Conservation (phyloP, 2,113 vertebrate genomes). For the Ailurus styani region DNA sequence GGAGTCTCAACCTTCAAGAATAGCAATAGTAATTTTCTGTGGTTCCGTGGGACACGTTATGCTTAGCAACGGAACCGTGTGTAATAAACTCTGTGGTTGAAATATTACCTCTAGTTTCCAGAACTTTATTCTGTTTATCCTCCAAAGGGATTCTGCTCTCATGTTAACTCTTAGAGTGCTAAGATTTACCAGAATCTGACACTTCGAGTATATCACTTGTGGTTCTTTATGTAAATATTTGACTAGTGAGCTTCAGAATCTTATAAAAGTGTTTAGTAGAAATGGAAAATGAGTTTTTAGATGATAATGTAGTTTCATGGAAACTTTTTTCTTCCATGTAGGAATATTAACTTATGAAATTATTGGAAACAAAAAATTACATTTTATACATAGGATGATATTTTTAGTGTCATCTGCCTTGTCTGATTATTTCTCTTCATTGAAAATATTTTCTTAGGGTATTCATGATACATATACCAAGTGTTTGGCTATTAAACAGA, state of each 20-base stretch:
- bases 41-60: conserved; percentile 72
- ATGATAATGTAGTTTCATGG: background rate
- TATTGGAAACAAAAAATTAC: background rate
- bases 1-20: conserved; percentile 70
- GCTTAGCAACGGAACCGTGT: conserved; percentile 79
- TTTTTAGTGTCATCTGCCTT: background rate
- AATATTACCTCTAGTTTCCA: conserved; percentile 80
- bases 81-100: conserved; percentile 82
- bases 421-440: background rate
- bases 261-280: background rate
- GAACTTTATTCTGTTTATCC: conserved; percentile 75
- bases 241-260: background rate
- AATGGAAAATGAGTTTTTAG: background rate
- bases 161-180: conserved; percentile 68
- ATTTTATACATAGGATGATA: background rate
- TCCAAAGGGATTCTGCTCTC: conserved; percentile 65
- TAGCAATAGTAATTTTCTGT: conserved; percentile 77
- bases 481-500: background rate
- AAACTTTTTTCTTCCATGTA: background rate
- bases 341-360: conserved; percentile 25
- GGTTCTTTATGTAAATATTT: background rate
- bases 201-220: background rate
- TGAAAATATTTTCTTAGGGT: background rate
- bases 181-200: background rate
- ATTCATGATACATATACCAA: background rate